These are phyloP conservation scores for Salpingus planirostris DNA, from an alignment of 2,888 invertebrate species.

Conservation along the genomic window DNA sequence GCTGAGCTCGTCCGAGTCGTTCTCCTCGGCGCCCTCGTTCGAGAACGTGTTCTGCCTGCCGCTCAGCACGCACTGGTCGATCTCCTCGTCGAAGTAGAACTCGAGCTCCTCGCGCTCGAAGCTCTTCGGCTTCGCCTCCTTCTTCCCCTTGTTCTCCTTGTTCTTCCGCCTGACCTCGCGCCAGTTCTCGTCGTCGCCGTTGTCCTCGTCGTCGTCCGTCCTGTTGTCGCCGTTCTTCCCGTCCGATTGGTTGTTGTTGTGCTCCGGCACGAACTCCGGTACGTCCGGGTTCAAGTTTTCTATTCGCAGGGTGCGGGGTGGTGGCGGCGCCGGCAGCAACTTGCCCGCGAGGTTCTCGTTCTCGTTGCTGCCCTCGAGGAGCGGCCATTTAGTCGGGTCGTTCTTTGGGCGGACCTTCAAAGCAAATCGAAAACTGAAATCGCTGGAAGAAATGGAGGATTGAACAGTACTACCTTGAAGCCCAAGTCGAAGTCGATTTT, in stretches of 20 bases:
- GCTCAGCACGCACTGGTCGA: constrained; percentile 63
- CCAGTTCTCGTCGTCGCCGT: constrained; percentile 45
- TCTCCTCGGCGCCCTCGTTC: constrained; percentile 71
- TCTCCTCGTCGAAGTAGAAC: constrained; percentile 95
- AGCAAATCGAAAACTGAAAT: constrained; percentile 3
- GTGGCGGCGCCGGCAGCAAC: constrained; percentile 63
- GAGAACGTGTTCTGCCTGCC: constrained; percentile 77
- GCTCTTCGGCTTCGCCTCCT: constrained; percentile 25
- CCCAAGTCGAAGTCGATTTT: constrained; percentile 68
- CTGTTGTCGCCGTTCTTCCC: constrained; percentile 6
- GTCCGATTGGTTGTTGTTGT: constrained; percentile 18
- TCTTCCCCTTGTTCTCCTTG: constrained; percentile 32
- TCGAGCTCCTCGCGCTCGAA: constrained; percentile 71
- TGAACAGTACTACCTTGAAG: constrained; percentile 57
- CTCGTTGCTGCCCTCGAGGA: constrained; percentile 49
- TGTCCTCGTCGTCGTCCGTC: constrained; percentile 7
- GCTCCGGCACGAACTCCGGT: constrained; percentile 69
- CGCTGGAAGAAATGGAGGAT: neutral
- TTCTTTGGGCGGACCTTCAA: constrained; percentile 70
- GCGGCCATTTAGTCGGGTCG: constrained; percentile 85
- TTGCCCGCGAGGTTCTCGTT: constrained; percentile 36
- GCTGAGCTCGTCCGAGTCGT: constrained; percentile 82
- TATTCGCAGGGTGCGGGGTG: constrained; percentile 52
- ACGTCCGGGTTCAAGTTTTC: constrained; percentile 77
- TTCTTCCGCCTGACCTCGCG: constrained; percentile 46